Evolutionary conservation across 2,113 vertebrate genomes (phyloP), one percentile per base, ranked within the genome.

Genomic region (Zosterops lateralis): DNA sequence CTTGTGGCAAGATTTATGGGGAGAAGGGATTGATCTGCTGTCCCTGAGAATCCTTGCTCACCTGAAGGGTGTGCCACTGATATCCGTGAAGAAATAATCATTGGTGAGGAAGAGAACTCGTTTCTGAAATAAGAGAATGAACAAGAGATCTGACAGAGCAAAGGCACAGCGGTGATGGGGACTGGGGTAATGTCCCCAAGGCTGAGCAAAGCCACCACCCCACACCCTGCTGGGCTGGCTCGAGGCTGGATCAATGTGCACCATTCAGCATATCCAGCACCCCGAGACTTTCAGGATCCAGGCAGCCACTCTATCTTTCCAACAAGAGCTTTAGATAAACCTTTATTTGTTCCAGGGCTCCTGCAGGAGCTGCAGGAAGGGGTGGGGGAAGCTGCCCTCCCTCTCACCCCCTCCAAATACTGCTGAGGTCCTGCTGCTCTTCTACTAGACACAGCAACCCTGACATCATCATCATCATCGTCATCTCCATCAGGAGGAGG

Each of bases 11-110:
- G 7, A 40, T 80, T 87, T 50, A 21, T 28, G 40, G 82, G 70
- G 20, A 32, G 54, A 80, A 66, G 20, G 56, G 40, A 67, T 24
- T 5, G 3, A 22, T 71, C 20, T 87, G 21, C 62, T 42, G 12
- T 4, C 18, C 12, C 16, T 44, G 7, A 31, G 12, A 73, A 13
- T 62, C 48, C 48, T 51, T 48, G 94, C 97, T 97, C 87, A 99
- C 99, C 99, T 99, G 97, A 99, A 99, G n/a, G 99, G 99, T 2
- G 99, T 99, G 95, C 98, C 98, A 24, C 97, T 98, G 97, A 99
- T 98, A 95, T 98, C 96, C 5, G 99, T 99, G 96, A 99, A 99
- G 97, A 98, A 99, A 92, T 99, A 99, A 84, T 99, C 98, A 53
- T 99, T 99, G 96, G 98, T 99, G 94, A 99, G 97, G 93, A 99